phyloP scores from a whole-genome alignment of 2,888 invertebrate genomes.

The Drosophila infuscata region DNA sequence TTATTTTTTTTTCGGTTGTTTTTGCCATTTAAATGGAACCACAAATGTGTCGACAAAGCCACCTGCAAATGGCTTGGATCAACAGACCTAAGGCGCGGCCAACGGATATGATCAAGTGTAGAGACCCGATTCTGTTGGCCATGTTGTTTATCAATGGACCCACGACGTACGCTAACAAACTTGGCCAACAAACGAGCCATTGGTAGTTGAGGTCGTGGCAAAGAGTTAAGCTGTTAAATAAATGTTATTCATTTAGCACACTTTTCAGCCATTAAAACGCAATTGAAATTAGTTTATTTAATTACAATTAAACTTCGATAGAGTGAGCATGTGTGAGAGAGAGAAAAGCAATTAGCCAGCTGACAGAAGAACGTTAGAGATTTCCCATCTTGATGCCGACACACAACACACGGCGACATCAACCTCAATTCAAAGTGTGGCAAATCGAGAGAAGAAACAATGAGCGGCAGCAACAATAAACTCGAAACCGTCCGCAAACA shows the following conservation, averaged over 20 bases:
- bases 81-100: slow-evolving; percentile 50
- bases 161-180: slow-evolving; percentile 11
- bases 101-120: slow-evolving; percentile 17
- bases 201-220: slow-evolving; percentile 28
- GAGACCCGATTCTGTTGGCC: slow-evolving; percentile 32
- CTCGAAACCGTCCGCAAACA: slow-evolving; percentile 50
- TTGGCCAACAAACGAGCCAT: slow-evolving; percentile 19
- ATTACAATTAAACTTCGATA: slow-evolving; percentile 41
- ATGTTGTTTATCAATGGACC: slow-evolving; percentile 46
- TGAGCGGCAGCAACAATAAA: slow-evolving; percentile 46
- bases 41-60: slow-evolving; percentile 45
- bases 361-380: slow-evolving; percentile 22
- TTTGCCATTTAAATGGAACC: slow-evolving; percentile 40
- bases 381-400: slow-evolving; percentile 12
- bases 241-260: slow-evolving; percentile 42
- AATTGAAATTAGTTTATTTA: slow-evolving; percentile 51
- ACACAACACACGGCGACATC: slow-evolving; percentile 16
- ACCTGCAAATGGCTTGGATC: slow-evolving; percentile 60
- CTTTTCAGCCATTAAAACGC: slow-evolving; percentile 54
- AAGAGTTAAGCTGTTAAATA: slow-evolving; percentile 38
- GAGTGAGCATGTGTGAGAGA: slow-evolving; percentile 26
- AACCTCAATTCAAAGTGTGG: slow-evolving; percentile 45
- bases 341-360: slow-evolving; percentile 36
- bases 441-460: slow-evolving; percentile 37
- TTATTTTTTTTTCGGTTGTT: background rate